Base-by-base conservation (phyloP, 2,797 vertebrate species). In the Sphenopsis melanotis region DNA sequence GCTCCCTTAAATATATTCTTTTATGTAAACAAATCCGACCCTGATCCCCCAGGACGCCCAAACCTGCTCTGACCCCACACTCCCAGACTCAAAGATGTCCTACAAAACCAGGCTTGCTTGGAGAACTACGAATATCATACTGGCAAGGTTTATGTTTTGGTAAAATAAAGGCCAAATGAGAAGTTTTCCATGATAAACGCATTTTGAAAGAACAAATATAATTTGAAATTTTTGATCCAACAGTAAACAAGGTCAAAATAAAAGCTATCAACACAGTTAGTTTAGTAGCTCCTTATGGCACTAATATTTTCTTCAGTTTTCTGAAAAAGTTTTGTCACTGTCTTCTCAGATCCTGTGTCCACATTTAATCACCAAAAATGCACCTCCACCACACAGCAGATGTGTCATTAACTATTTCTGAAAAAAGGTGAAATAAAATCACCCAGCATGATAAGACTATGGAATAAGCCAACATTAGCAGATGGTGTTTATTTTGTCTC, bases 401-500 rank as follows among this genome's bases (percentile, higher is more conserved):
- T 98, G 98, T 97, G 97, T 90, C 98, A 98, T 98, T 98, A 98
- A 98, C 97, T 97, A 97, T 97, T 98, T 97, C 96, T 95, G 97
- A 96, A 97, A 93, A 97, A 96, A 98, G 97, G 97, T 97, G 98
- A 97, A 98, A 98, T 98, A 97, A 98, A 98, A 98, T 98, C 98
- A 97, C 96, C 96, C 96, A 98, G 98, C 89, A 92, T 95, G 96
- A 97, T 97, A 97, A 97, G 95, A 94, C 94, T 92, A 92, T 70
- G 50, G 96, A 95, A 92, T 92, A 97, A 98, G 97, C 97, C 97
- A 97, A 94, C 97, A 97, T 95, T 97, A 98, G 98, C 98, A 99
- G 99, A 99, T 99, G 98, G 98, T 98, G 98, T 99, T 99, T 99
- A 98, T 98, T 98, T 99, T 98, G 98, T 98, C 98, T 98, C 97